Percentiles rank a stretch among this genome's conserved stretches.
These are phyloP conservation scores for Rhegmatorhina hoffmannsi DNA, from an alignment of 2,113 vertebrate genomes.

Conservation along the genomic window DNA sequence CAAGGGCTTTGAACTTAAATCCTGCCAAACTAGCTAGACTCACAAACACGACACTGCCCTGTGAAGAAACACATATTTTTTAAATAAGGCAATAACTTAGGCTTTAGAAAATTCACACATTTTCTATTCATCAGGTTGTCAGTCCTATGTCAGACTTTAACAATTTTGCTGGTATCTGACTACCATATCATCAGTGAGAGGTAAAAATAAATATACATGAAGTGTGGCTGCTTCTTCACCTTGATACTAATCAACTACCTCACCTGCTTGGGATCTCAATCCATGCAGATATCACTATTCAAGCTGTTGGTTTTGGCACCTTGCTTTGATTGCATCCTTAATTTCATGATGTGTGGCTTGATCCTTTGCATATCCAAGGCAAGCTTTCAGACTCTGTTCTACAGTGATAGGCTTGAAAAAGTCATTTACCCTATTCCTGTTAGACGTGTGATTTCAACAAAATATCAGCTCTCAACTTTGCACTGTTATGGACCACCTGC, in stretches of 20 bases:
- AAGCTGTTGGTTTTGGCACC: background rate
- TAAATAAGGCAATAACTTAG: background rate
- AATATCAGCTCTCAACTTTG: background rate
- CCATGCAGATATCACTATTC: background rate
- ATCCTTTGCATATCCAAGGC: background rate
- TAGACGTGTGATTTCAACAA: background rate
- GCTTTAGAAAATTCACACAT: slow-evolving; percentile 13
- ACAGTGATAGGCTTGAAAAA: background rate
- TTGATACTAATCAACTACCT: background rate
- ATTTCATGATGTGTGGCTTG: background rate
- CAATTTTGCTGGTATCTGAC: background rate
- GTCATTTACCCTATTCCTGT: background rate
- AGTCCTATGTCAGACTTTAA: background rate
- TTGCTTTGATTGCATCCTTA: background rate
- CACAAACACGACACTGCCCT: background rate
- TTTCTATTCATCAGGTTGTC: slow-evolving; percentile 31
- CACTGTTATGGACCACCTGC: background rate
- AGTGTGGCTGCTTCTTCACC: background rate
- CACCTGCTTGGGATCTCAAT: background rate
- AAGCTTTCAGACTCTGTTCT: background rate
- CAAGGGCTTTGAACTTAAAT: background rate
- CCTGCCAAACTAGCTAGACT: slow-evolving; percentile 5
- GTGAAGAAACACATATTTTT: slow-evolving; percentile 13
- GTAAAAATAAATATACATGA: background rate
- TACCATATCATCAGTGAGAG: background rate